A percentile compares a stretch with the other conserved stretches of the same genome.
Evolutionary conservation across 2,797 vertebrate species (phyloP).

Genomic region (Urophycis tenuis): DNA sequence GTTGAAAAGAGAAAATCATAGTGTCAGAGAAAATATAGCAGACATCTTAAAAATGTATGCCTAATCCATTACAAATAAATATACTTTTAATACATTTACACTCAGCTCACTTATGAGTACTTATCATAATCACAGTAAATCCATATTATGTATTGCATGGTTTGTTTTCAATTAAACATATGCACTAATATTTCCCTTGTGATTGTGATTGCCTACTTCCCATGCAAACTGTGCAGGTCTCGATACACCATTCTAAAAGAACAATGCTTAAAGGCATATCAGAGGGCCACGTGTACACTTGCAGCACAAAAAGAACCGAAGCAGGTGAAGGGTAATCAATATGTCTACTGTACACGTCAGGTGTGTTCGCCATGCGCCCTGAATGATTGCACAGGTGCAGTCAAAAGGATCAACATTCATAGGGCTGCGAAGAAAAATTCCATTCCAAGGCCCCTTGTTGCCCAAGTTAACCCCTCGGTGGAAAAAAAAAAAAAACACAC

Average conservation of each 20-base stretch:
- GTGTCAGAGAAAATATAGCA: constrained; percentile 6
- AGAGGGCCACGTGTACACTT: not conserved
- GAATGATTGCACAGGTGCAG: constrained; percentile 32
- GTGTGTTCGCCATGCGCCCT: constrained; percentile 2
- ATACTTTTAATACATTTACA: not conserved
- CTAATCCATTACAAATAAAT: not conserved
- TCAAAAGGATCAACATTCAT: constrained; percentile 54
- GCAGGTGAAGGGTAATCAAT: not conserved
- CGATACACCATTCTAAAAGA: not conserved
- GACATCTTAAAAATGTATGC: constrained; percentile 15
- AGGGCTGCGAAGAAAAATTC: constrained; percentile 49
- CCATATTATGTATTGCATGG: not conserved
- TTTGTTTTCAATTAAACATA: constrained; percentile 3
- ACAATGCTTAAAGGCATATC: not conserved
- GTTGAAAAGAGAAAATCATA: not conserved
- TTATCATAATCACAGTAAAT: not conserved
- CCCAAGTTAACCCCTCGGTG: constrained; percentile 5
- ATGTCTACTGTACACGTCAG: constrained; percentile 11
- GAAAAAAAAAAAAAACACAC: too few species aligned
- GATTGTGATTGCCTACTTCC: not conserved
- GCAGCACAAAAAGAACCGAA: not conserved
- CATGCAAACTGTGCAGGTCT: not conserved
- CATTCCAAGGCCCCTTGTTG: constrained; percentile 41
- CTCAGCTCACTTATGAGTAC: not conserved
- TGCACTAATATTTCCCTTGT: not conserved